Base-by-base conservation (phyloP, 2,113 vertebrate genomes). In the Caloenas nicobarica region DNA sequence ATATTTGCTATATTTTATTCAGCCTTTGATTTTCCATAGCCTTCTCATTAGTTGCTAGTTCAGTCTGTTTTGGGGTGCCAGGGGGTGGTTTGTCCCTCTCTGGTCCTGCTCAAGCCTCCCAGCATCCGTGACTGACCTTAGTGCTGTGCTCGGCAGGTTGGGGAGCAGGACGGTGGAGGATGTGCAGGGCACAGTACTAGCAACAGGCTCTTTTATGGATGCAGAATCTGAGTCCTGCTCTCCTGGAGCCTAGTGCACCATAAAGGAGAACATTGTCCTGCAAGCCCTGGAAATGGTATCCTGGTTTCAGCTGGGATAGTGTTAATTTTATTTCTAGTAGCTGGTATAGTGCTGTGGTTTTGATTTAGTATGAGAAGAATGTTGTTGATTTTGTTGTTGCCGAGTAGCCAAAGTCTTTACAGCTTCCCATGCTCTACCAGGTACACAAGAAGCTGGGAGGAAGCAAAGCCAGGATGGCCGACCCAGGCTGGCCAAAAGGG, bases 101-200 rank as follows among this genome's bases (percentile, higher is more conserved):
- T 16, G n/a, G 36, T 23, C 8, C 33, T n/a, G 38, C 23, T 62
- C 11, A 72, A 53, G 22, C 16, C 34, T 68, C 21, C 16, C 28
- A 40, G 44, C 7, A 60, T 28, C n/a, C 2, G 4, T 40, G 44
- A 8, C 21, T 65, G 51, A n/a, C 11, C 12, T 24, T 38, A 2
- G 10, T n/a, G 8, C 25, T 50, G 61, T 50, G 14, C 66, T 85
- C 0, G 0, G 46, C 61, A 38, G 68, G 34, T 22, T 1, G 5
- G 38, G 48, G 26, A 86, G 15, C n/a, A 26, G 38, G 28, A 13
- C 3, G 16, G 19, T 38, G 24, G 10, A 79, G 12, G 16, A 38
- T 0, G 0, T 34, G 24, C 38, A 36, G 33, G 29, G 29, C 17
- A 21, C 48, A 14, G n/a, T 51, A 51, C 36, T 38, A 34, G 54